phyloP scores from a whole-genome alignment of 2,113 vertebrate species.

The Cynocephalus volans region DNA sequence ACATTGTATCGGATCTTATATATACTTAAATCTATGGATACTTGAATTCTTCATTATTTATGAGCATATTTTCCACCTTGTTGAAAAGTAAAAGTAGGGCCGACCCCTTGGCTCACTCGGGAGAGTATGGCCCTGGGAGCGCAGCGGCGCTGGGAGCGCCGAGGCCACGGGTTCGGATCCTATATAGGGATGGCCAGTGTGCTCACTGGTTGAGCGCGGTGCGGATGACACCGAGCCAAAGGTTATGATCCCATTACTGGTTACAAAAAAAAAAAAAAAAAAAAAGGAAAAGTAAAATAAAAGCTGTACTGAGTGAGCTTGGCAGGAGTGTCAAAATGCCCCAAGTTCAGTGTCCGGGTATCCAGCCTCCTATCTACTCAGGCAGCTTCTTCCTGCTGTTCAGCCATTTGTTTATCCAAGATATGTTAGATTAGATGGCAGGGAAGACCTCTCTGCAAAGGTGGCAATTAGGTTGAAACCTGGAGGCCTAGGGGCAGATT shows the following conservation, averaged over 20 bases:
- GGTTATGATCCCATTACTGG: too few species aligned
- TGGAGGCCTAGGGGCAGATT: neutral
- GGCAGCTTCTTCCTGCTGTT: neutral
- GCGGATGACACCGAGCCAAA: too few species aligned
- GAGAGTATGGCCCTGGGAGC: too few species aligned
- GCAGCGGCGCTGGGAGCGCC: too few species aligned
- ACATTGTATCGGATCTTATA: too few species aligned
- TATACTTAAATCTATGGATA: neutral
- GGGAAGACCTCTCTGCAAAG: neutral
- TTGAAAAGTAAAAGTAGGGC: neutral
- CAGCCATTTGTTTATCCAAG: neutral
- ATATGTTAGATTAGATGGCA: neutral
- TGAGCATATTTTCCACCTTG: neutral
- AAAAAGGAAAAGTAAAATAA: too few species aligned
- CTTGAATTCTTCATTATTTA: constrained; percentile 14
- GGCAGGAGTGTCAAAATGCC: neutral
- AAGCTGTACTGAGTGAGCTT: too few species aligned
- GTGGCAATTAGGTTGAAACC: neutral
- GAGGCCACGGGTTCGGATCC: too few species aligned
- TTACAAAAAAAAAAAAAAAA: too few species aligned
- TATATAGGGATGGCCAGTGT: too few species aligned
- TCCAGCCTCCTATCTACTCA: neutral
- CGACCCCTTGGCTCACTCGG: too few species aligned
- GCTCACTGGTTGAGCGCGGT: too few species aligned
- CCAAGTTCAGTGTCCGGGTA: neutral